These are phyloP conservation scores for Geotria australis DNA, from an alignment of 2,797 vertebrate genomes.

Conservation along the genomic window DNA sequence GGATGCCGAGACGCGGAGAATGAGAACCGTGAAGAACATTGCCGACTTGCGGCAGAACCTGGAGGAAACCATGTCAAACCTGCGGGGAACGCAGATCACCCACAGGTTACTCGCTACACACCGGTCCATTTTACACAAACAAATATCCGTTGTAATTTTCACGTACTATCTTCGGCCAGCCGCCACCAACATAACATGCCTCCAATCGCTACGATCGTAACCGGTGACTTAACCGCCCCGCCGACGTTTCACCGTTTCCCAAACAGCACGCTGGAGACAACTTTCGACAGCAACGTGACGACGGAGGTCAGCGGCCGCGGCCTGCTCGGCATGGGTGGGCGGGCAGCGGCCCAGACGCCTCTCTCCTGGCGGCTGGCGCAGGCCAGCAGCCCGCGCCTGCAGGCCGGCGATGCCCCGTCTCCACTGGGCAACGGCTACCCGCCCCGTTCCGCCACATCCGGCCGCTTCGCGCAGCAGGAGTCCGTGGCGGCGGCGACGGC, in stretches of 20 bases:
- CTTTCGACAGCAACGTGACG: conserved; percentile 46
- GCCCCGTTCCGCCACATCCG: conserved; percentile 13
- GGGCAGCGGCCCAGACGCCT: conserved; percentile 11
- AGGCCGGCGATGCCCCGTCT: conserved; percentile 39
- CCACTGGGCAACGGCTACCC: conserved; percentile 28
- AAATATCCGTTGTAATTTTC: background rate
- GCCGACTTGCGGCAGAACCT: conserved; percentile 80
- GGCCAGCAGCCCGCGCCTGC: conserved; percentile 30
- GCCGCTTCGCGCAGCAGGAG: conserved; percentile 15
- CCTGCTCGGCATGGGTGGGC: conserved; percentile 32
- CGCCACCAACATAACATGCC: no score
- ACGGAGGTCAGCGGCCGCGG: conserved; percentile 33
- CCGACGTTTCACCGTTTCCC: background rate
- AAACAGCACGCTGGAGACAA: conserved; percentile 61
- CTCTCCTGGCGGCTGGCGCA: conserved; percentile 38
- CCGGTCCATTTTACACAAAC: background rate
- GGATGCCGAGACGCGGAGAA: conserved; percentile 52
- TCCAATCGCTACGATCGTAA: no score
- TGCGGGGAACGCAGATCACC: conserved; percentile 71
- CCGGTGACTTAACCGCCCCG: no score
- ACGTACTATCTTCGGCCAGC: no score
- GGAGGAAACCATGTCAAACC: conserved; percentile 90
- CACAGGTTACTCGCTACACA: conserved; percentile 32
- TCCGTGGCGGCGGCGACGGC: background rate
- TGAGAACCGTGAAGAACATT: conserved; percentile 80